Evolutionary conservation across 2,113 vertebrate species (phyloP).

Genomic region (Cheirogaleus medius): DNA sequence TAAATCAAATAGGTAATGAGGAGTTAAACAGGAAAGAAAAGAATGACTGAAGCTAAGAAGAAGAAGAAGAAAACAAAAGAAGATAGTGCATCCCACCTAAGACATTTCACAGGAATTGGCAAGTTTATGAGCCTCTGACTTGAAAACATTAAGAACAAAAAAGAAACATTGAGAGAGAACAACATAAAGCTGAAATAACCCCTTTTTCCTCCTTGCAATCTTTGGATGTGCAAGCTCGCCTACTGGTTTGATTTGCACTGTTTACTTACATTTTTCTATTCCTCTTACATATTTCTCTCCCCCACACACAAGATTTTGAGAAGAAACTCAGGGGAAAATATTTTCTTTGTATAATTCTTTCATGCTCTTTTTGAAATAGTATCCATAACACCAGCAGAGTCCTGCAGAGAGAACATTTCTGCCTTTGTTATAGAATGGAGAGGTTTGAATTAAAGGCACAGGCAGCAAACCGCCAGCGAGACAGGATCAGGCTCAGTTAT

Average conservation of each 20-base stretch:
- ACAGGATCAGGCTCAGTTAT: not conserved
- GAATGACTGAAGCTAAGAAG: not conserved
- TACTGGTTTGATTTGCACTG: conserved; percentile 32
- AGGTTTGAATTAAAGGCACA: not conserved
- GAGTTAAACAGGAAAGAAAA: not conserved
- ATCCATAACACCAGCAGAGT: not conserved
- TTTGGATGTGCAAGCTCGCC: not conserved
- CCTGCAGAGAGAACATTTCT: not conserved
- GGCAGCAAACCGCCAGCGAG: not conserved
- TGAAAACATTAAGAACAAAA: conserved; percentile 21
- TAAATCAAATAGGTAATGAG: not conserved
- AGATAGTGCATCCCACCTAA: not conserved
- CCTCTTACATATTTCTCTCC: conserved; percentile 46
- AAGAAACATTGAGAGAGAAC: not conserved
- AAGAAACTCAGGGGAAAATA: conserved; percentile 47
- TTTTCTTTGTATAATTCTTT: conserved; percentile 54
- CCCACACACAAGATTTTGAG: conserved; percentile 22
- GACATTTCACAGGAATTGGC: conserved; percentile 4
- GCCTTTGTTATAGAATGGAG: not conserved
- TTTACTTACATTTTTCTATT: conserved; percentile 57
- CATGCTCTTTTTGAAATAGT: conserved; percentile 15
- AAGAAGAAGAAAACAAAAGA: not conserved
- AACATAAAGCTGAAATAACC: not conserved
- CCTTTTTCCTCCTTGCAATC: not conserved
- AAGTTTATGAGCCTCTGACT: not conserved